phyloP scores from a whole-genome alignment of 2,888 invertebrate species.

The Mythimna albipuncta region DNA sequence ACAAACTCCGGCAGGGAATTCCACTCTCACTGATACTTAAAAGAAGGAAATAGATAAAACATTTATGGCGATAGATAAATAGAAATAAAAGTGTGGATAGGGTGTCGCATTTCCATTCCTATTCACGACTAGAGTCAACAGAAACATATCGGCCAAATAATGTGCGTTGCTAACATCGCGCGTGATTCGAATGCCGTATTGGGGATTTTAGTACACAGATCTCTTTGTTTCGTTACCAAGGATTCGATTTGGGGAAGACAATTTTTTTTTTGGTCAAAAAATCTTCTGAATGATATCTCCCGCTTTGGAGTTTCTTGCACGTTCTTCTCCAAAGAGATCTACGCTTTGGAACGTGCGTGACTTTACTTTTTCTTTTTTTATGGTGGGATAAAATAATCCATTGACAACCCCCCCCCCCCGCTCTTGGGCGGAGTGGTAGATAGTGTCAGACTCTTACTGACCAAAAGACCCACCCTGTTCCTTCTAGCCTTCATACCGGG shows the following conservation, averaged over 20 bases:
- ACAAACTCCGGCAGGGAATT: background rate
- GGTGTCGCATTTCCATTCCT: slow-evolving; percentile 47
- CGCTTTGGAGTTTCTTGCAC: too few species aligned
- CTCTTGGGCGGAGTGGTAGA: too few species aligned
- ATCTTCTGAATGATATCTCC: too few species aligned
- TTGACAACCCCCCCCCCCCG: too few species aligned
- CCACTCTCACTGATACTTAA: background rate
- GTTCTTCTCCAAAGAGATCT: too few species aligned
- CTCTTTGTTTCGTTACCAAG: slow-evolving; percentile 1
- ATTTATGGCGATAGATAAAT: background rate
- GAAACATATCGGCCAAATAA: slow-evolving; percentile 31
- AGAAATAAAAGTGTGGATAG: slow-evolving; percentile 18
- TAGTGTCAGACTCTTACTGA: too few species aligned
- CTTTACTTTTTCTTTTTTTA: too few species aligned
- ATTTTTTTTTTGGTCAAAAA: too few species aligned
- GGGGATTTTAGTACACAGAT: slow-evolving; percentile 38
- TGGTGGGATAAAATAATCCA: too few species aligned
- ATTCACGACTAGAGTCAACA: slow-evolving; percentile 52
- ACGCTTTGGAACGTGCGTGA: too few species aligned
- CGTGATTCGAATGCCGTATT: slow-evolving; percentile 49
- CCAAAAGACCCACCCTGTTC: too few species aligned
- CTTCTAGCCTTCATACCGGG: too few species aligned
- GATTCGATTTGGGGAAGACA: background rate
- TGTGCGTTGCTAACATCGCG: slow-evolving; percentile 16
- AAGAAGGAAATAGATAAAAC: slow-evolving; percentile 5